A percentile compares a stretch with the other conserved stretches of the same genome.
Conservation (phyloP, 2,888 invertebrate genomes). For the Cephus pulcher region DNA sequence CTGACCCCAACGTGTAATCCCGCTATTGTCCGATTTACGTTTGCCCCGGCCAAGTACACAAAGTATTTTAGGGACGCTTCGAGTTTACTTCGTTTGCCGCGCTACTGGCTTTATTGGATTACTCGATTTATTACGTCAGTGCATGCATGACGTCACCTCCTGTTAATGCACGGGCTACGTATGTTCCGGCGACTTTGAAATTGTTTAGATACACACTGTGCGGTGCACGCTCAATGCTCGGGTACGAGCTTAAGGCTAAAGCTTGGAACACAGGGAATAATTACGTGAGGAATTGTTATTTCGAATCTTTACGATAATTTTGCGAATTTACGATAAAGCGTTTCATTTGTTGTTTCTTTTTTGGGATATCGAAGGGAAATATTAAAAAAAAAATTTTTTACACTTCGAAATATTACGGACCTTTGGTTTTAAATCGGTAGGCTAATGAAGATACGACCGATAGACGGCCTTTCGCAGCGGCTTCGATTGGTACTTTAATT, state of each 20-base stretch:
- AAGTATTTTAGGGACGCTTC: not conserved
- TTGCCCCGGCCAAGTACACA: not conserved
- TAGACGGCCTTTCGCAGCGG: not conserved
- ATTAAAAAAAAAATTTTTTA: no score
- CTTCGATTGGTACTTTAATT: not conserved
- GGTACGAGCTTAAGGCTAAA: not conserved
- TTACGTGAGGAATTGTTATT: not conserved
- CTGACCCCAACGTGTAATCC: not conserved
- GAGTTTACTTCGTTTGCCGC: not conserved
- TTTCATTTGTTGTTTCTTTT: not conserved
- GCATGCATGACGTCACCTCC: not conserved
- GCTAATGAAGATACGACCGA: no score
- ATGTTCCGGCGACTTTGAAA: not conserved
- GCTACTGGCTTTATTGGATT: not conserved
- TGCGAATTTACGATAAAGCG: not conserved
- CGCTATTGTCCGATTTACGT: not conserved
- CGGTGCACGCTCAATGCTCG: not conserved
- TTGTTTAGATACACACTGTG: not conserved
- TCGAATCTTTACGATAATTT: not conserved
- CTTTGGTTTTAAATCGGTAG: rapidly evolving
- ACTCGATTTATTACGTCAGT: not conserved
- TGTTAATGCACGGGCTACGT: not conserved
- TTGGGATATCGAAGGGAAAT: no score
- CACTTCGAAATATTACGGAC: not conserved
- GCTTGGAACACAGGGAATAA: not conserved